These are phyloP conservation scores for Leucoraja ocellata DNA, from an alignment of 2,797 vertebrate genomes.

Conservation along the genomic window DNA sequence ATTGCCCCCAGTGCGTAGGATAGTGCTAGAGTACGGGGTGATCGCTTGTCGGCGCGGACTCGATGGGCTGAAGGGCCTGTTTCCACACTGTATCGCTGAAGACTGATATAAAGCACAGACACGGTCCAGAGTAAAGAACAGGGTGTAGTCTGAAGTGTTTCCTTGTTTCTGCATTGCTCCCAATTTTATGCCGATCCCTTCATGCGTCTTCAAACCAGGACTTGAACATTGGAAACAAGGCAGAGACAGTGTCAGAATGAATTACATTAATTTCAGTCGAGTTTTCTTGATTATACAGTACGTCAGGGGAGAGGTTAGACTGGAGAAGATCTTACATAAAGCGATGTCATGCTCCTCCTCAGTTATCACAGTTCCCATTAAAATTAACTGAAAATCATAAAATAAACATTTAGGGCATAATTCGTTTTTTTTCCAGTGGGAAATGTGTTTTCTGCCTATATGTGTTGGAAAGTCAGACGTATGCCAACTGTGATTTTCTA, in stretches of 20 bases:
- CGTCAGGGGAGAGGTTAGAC: not conserved
- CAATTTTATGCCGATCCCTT: too few relatives aligned
- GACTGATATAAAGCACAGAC: too few relatives aligned
- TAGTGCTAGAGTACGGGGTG: too few relatives aligned
- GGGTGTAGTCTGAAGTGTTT: not conserved
- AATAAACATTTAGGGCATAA: not conserved
- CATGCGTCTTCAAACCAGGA: not conserved
- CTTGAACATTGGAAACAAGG: not conserved
- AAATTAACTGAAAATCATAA: slow-evolving; percentile 20
- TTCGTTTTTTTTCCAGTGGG: not conserved
- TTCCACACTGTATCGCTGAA: too few relatives aligned
- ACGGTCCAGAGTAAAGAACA: not conserved
- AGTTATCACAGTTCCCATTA: not conserved
- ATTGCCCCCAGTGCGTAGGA: too few relatives aligned
- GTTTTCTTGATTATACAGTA: not conserved
- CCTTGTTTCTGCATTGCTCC: not conserved
- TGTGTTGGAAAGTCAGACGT: not conserved
- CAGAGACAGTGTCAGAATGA: not conserved
- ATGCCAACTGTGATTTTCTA: not conserved
- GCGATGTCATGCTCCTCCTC: not conserved
- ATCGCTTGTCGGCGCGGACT: too few relatives aligned
- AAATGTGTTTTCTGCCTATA: not conserved
- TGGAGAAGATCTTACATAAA: not conserved
- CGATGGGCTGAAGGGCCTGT: too few relatives aligned
- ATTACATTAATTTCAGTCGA: not conserved